Evolutionary conservation across 1,140 invertebrate species (phyloP), one percentile per base, ranked within the genome.

Genomic region (Asobara japonica): DNA sequence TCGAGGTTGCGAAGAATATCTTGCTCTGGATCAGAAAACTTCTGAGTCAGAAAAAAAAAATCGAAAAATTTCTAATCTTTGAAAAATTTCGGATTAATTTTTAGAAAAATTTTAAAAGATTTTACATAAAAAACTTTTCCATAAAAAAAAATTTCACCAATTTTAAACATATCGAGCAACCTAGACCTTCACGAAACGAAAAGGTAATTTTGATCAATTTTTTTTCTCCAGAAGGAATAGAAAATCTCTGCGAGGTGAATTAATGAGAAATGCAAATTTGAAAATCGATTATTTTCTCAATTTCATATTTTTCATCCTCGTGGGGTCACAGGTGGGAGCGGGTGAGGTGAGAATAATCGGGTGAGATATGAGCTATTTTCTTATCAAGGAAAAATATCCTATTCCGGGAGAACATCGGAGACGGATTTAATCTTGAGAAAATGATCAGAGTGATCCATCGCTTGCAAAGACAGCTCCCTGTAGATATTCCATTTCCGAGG

Each of bases 371-470:
- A 56, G 51, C 18, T 56, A 56, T 27, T 56, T 27, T 25, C 51
- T 56, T 56, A 56, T 25, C 51, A 22, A 18, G 11, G 51, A 56
- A 56, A 56, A 56, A 56, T 56, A 56, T 56, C 51, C 22, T 56
- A 56, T 56, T 56, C 51, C 22, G 5, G 20, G 51, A 18, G 41
- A 56, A 56, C 22, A 56, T 56, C n/a, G 25, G 51, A 56, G 51
- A 56, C 18, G 51, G 51, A 62, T 62, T 62, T 31, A 62, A 62
- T 62, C 29, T 31, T 16, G 60, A 62, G 29, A 62, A 30, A 62
- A 62, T 62, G 29, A 30, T 62, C n/a, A 16, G n/a, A 62, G 27
- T 30, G 60, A 62, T 62, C 60, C 22, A 62, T 62, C 27, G 29
- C 25, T n/a, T 16, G 29, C 25, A 20, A 22, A 56, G 51, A 56